Conservation (phyloP, 2,888 invertebrate species). For the Lampropteryx suffumata region DNA sequence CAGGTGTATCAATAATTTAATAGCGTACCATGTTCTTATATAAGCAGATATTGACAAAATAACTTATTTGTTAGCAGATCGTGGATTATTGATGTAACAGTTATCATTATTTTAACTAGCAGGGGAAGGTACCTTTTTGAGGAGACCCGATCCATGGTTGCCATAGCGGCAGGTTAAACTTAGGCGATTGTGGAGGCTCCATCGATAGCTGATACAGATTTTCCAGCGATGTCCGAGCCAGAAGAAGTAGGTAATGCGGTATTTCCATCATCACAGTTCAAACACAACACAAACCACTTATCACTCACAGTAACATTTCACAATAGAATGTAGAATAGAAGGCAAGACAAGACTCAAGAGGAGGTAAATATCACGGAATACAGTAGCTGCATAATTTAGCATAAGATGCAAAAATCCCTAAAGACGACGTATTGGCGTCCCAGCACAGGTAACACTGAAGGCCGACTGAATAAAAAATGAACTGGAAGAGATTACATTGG, state of each 20-base stretch:
- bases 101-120: no score
- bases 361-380: conserved; percentile 2
- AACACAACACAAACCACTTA: conserved; percentile 45
- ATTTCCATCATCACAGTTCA: conserved; percentile 76
- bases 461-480: conserved; percentile 83
- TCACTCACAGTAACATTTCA: conserved; percentile 35
- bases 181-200: conserved; percentile 79
- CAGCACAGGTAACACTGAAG: conserved; percentile 81
- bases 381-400: conserved; percentile 38
- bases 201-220: conserved; percentile 63
- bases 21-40: no score
- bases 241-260: conserved; percentile 68
- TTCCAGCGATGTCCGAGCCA: conserved; percentile 68
- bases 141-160: conserved; percentile 75
- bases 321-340: conserved; percentile 20
- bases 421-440: conserved; percentile 70
- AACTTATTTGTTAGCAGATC: no score
- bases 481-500: conserved; percentile 83
- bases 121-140: conserved; percentile 72
- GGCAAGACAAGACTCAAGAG: neutral
- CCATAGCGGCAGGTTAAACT: conserved; percentile 77
- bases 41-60: no score
- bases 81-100: no score
- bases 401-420: conserved; percentile 48
- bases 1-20: no score